Base-by-base conservation (phyloP, 2,888 invertebrate species). In the Eristalinus aeneus region DNA sequence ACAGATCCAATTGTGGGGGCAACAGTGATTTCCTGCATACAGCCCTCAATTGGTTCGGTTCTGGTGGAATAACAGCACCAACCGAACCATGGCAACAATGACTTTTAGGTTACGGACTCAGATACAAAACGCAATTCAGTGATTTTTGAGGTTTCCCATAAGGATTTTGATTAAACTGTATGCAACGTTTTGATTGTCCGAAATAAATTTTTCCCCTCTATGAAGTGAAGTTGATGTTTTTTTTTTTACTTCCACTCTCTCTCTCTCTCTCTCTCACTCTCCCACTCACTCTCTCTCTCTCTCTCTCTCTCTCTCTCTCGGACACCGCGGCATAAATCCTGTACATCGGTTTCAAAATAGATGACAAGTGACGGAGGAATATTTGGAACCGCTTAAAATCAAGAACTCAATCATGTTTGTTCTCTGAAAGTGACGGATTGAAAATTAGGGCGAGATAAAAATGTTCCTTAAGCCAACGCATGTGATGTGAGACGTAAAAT, bases 91-190 rank as follows among this genome's bases (percentile, higher is more conserved):
- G 34, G 74, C 71, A 78, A 46, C 82, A 86, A 82, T 86, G 82
- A 74, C 82, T 82, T 86, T 86, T 78, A 71, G 82, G 82, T 77
- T 86, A 72, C 54, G 65, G 69, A 77, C 74, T 65, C 82, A 69
- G 86, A 86, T 86, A 78, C 73, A 82, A 82, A 86, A 82, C 82
- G 86, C 86, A 86, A 86, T 86, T 86, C 86, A 86, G 82, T 86
- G 86, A 86, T 86, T 86, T 86, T 86, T 82, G 86, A 86, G 86
- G 86, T 82, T 86, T 82, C 56, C 77, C 74, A 73, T 82, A 86
- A 82, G 71, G 61, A 86, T 86, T 86, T 86, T 86, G 86, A 86
- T 86, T 86, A 86, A 86, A 86, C 86, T 86, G 76, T 27, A 85
- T 80, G 68, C 76, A 76, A 68, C 32, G 81, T 65, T 73, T 39